Percentiles rank a stretch among this genome's conserved stretches.
Conservation (phyloP, 2,888 invertebrate species). For the Conus canariensis region DNA sequence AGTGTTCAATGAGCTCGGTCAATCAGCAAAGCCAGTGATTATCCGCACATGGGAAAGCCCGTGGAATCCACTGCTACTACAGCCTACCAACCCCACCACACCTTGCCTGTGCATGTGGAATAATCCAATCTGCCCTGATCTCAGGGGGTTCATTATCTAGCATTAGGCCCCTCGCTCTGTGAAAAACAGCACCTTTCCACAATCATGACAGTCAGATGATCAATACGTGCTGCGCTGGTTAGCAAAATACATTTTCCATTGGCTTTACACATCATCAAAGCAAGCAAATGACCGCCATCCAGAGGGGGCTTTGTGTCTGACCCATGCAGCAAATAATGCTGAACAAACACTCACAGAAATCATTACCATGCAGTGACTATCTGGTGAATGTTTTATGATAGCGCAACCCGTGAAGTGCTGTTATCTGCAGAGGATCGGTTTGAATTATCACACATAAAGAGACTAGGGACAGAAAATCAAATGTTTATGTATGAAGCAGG, state of each 20-base stretch:
- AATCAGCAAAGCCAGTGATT: background rate
- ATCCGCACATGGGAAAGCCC: background rate
- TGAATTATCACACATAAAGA: too few species aligned
- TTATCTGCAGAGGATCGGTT: too few species aligned
- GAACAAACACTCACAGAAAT: too few species aligned
- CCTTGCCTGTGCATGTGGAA: background rate
- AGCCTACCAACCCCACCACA: background rate
- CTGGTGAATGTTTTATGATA: too few species aligned
- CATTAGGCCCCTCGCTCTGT: background rate
- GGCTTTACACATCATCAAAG: background rate
- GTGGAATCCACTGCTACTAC: background rate
- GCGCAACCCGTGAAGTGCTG: too few species aligned
- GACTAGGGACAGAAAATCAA: too few species aligned
- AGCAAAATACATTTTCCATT: slow-evolving; percentile 14
- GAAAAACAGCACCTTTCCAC: background rate
- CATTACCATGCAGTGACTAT: too few species aligned
- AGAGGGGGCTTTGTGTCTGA: background rate
- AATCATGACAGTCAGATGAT: background rate
- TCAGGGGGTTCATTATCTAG: background rate
- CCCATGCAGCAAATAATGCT: too few species aligned
- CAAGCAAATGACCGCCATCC: background rate
- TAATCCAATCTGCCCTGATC: background rate
- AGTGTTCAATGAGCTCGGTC: background rate
- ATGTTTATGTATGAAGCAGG: too few species aligned
- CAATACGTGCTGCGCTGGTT: background rate